Conservation (phyloP, 2,797 vertebrate genomes). For the Gastrophryne carolinensis region DNA sequence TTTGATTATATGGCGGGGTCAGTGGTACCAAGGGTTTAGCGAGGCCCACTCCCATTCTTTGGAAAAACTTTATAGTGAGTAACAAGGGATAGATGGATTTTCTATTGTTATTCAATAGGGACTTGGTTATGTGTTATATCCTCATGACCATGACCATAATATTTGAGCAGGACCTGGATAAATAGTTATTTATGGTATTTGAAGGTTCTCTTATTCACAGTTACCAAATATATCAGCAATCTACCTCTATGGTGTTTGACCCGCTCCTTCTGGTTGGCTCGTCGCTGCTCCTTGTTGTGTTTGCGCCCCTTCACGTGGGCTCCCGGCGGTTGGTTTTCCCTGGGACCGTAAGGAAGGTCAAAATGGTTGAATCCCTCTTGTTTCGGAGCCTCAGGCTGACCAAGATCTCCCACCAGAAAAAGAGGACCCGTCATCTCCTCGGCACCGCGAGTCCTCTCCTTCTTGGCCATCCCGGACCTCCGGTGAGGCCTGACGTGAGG, state of each 20-base stretch:
- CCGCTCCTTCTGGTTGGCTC: conserved; percentile 78
- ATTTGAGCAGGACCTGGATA: too few species aligned
- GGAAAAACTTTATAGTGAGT: too few species aligned
- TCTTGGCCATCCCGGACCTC: conserved; percentile 64
- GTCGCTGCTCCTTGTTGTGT: conserved; percentile 72
- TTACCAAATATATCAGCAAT: too few species aligned
- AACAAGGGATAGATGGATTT: too few species aligned
- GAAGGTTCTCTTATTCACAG: too few species aligned
- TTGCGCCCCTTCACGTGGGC: conserved; percentile 72
- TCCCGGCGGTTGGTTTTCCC: conserved; percentile 74
- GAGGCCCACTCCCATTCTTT: too few species aligned
- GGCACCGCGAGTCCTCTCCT: conserved; percentile 59
- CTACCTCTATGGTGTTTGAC: conserved; percentile 80
- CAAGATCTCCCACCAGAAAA: conserved; percentile 63
- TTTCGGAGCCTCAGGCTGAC: conserved; percentile 66
- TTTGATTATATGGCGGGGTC: too few species aligned
- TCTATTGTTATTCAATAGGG: too few species aligned
- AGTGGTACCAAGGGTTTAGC: too few species aligned
- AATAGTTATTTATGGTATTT: too few species aligned
- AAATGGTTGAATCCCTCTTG: conserved; percentile 60
- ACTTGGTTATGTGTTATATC: too few species aligned
- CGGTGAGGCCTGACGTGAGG: conserved; percentile 62
- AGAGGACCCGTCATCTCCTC: conserved; percentile 64
- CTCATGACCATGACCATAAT: too few species aligned
- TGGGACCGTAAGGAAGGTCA: conserved; percentile 62